These are phyloP conservation scores for Aplocera efformata DNA, from an alignment of 2,888 invertebrate genomes.

Conservation along the genomic window DNA sequence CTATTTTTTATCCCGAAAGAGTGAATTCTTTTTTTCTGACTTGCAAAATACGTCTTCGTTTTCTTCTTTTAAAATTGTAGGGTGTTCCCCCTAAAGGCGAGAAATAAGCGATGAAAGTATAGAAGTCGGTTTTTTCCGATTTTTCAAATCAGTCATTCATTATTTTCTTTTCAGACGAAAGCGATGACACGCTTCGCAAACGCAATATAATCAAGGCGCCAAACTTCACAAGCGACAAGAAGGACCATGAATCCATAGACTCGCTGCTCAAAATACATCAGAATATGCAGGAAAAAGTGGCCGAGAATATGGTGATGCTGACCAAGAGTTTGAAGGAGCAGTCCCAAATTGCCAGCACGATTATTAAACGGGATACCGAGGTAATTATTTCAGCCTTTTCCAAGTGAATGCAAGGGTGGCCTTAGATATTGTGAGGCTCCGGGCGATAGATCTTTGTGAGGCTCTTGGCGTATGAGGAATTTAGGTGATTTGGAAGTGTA, in stretches of 20 bases:
- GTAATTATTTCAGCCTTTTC: too few relatives aligned
- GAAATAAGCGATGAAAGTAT: too few relatives aligned
- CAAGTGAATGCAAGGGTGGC: too few relatives aligned
- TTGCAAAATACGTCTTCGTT: too few relatives aligned
- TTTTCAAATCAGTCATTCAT: constrained; percentile 1
- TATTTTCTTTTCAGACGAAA: constrained; percentile 49
- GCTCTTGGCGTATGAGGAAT: too few relatives aligned
- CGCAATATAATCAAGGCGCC: constrained; percentile 76
- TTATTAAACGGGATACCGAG: constrained; percentile 94
- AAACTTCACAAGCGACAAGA: constrained; percentile 67
- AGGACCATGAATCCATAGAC: constrained; percentile 86
- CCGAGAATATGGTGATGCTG: constrained; percentile 95
- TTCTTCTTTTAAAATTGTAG: too few relatives aligned
- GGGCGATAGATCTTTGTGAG: too few relatives aligned
- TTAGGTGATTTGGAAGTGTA: too few relatives aligned
- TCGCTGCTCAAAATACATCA: constrained; percentile 92
- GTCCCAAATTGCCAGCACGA: constrained; percentile 91
- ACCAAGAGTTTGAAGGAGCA: constrained; percentile 95
- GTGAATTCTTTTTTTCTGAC: too few relatives aligned
- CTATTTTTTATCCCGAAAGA: too few relatives aligned
- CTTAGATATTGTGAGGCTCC: constrained; percentile 7
- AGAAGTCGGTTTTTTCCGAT: too few relatives aligned
- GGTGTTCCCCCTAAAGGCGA: too few relatives aligned
- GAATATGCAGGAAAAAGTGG: constrained; percentile 93
- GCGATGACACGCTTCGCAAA: constrained; percentile 71